phyloP scores from a whole-genome alignment of 2,888 invertebrate genomes.

The Heliothis peltigera region DNA sequence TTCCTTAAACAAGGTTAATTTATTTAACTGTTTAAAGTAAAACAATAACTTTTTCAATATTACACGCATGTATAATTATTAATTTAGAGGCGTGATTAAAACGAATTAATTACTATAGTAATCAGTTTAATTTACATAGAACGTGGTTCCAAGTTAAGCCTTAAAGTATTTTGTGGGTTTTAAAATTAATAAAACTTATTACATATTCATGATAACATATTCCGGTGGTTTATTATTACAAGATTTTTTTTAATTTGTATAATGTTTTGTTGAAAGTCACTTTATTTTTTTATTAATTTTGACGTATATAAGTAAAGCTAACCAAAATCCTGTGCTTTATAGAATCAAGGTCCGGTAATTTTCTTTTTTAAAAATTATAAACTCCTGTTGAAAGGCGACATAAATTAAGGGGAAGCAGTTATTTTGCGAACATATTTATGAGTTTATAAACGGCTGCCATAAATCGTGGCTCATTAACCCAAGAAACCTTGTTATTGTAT shows the following conservation, averaged over 20 bases:
- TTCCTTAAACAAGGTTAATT: background rate
- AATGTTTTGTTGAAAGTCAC: too few relatives aligned
- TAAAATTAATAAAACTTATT: background rate
- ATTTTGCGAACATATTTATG: conserved; percentile 62
- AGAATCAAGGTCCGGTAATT: conserved; percentile 15
- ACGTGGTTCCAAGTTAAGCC: background rate
- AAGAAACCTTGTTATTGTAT: conserved; percentile 46
- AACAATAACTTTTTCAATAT: background rate
- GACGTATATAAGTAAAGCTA: background rate
- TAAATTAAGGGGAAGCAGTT: conserved; percentile 53
- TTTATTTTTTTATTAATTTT: too few relatives aligned
- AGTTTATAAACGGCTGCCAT: conserved; percentile 52
- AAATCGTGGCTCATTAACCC: conserved; percentile 58
- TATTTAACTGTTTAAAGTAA: too few relatives aligned
- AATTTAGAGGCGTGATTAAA: background rate
- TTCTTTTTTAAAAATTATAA: conserved; percentile 27
- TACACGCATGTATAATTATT: background rate
- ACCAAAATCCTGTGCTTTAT: conserved; percentile 5
- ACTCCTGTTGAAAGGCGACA: conserved; percentile 49
- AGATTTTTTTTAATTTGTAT: background rate
- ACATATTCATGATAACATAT: background rate
- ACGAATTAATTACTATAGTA: background rate
- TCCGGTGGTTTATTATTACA: too few relatives aligned
- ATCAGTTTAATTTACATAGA: background rate
- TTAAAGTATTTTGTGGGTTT: conserved; percentile 2